A percentile compares a stretch with the other conserved stretches of the same genome.
phyloP scores from a whole-genome alignment of 2,888 invertebrate genomes.

The Sarcophaga rosellei region DNA sequence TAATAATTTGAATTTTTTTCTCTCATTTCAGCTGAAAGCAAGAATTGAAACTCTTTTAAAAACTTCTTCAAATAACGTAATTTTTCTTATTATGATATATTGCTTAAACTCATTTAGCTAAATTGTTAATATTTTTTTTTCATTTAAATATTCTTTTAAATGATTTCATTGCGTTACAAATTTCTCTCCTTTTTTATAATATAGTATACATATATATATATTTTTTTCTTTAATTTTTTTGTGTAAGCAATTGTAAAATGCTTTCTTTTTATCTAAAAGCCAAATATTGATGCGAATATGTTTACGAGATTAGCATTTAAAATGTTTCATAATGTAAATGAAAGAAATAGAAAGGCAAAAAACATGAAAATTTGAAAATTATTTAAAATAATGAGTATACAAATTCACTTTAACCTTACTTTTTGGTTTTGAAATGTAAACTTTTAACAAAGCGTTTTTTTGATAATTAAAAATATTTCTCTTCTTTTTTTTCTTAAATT shows the following conservation, averaged over 20 bases:
- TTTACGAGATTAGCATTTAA: slow-evolving; percentile 52
- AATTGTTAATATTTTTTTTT: slow-evolving; percentile 35
- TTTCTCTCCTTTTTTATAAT: slow-evolving; percentile 22
- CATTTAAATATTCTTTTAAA: slow-evolving; percentile 8
- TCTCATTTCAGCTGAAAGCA: slow-evolving; percentile 57
- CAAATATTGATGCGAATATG: slow-evolving; percentile 25
- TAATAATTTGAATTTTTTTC: slow-evolving; percentile 58
- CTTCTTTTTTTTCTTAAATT: neutral
- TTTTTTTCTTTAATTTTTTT: slow-evolving; percentile 30
- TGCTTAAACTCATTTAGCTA: slow-evolving; percentile 54
- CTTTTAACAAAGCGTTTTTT: slow-evolving; percentile 61
- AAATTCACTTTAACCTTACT: neutral
- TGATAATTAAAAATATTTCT: slow-evolving; percentile 24
- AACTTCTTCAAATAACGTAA: slow-evolving; percentile 41
- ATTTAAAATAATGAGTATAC: neutral
- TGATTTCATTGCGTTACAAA: slow-evolving; percentile 22
- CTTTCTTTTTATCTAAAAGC: slow-evolving; percentile 35
- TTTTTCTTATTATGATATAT: slow-evolving; percentile 25
- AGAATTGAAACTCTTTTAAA: slow-evolving; percentile 26
- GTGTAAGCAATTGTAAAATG: slow-evolving; percentile 62
- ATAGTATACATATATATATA: slow-evolving; percentile 10
- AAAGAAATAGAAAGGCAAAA: slow-evolving; percentile 25
- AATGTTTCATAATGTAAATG: slow-evolving; percentile 50
- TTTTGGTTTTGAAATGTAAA: slow-evolving; percentile 16
- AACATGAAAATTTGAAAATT: slow-evolving; percentile 1